A percentile compares a stretch with the other conserved stretches of the same genome.
phyloP scores from a whole-genome alignment of 2,113 vertebrate species.

The Maylandia zebra region DNA sequence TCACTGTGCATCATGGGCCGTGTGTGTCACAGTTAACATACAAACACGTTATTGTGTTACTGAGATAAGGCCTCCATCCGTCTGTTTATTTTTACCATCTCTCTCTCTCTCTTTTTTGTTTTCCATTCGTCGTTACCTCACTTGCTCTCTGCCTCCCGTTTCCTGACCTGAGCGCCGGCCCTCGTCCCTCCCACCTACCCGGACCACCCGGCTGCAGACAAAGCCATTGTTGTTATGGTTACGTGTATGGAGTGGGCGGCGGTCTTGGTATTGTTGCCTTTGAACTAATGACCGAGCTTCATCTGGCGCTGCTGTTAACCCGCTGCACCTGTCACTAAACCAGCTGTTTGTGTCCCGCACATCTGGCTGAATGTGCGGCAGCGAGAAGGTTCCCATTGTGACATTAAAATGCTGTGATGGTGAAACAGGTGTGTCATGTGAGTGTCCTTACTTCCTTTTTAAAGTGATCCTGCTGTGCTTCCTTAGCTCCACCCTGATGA shows the following conservation, averaged over 20 bases:
- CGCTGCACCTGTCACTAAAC: neutral
- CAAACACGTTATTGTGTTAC: slow-evolving; percentile 16
- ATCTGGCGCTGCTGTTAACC: neutral
- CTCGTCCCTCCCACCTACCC: neutral
- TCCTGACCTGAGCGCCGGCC: neutral
- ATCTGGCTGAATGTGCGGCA: neutral
- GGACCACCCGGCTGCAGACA: slow-evolving; percentile 39
- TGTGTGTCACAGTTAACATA: slow-evolving; percentile 12
- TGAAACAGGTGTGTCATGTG: neutral
- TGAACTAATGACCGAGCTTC: neutral
- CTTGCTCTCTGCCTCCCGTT: neutral
- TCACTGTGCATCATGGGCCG: slow-evolving; percentile 49
- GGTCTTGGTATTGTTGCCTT: neutral
- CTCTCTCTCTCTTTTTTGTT: neutral
- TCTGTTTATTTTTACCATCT: neutral
- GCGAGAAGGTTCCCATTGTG: neutral
- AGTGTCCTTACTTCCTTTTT: neutral
- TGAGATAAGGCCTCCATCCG: slow-evolving; percentile 30
- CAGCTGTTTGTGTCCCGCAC: neutral
- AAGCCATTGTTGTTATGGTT: slow-evolving; percentile 46
- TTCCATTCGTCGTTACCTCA: neutral
- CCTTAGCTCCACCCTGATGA: neutral
- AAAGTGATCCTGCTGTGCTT: neutral
- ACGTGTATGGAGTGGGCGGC: neutral
- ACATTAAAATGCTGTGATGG: neutral